Evolutionary conservation across 64 coral and sea anemone species (phyloP).

Genomic region (Anthopleura sola): DNA sequence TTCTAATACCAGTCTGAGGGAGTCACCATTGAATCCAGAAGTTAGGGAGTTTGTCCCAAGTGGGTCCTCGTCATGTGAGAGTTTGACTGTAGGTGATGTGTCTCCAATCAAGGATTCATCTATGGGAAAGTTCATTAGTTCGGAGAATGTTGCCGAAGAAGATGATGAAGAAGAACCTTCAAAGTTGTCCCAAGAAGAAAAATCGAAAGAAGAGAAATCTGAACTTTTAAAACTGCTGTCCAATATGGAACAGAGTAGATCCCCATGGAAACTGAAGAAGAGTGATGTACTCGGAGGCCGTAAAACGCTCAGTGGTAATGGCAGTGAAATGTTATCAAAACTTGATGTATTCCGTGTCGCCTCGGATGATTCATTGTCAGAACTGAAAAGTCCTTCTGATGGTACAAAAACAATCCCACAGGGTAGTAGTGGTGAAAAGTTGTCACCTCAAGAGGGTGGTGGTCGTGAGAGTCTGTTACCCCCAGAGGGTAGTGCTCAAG

Average conservation of each 20-base stretch:
- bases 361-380: not conserved
- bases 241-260: not conserved
- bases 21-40: constrained; percentile 51
- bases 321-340: not conserved
- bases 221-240: not conserved
- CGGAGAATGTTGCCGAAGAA: not conserved
- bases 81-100: not conserved
- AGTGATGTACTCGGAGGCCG: not conserved
- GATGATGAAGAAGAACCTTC: not conserved
- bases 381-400: not conserved
- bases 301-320: not conserved
- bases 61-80: constrained; percentile 9
- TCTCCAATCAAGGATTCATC: not conserved
- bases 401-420: not conserved
- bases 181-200: not conserved
- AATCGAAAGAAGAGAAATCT: not conserved
- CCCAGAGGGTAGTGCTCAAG: not conserved
- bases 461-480: not conserved
- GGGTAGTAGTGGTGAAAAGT: not conserved
- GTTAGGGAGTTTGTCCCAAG: constrained; percentile 60
- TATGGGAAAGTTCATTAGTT: not conserved
- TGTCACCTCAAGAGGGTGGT: not conserved
- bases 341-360: not conserved
- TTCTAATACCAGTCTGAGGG: not conserved
- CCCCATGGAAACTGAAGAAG: not conserved